phyloP scores from a whole-genome alignment of 2,113 vertebrate genomes.

The Myxocyprinus asiaticus region DNA sequence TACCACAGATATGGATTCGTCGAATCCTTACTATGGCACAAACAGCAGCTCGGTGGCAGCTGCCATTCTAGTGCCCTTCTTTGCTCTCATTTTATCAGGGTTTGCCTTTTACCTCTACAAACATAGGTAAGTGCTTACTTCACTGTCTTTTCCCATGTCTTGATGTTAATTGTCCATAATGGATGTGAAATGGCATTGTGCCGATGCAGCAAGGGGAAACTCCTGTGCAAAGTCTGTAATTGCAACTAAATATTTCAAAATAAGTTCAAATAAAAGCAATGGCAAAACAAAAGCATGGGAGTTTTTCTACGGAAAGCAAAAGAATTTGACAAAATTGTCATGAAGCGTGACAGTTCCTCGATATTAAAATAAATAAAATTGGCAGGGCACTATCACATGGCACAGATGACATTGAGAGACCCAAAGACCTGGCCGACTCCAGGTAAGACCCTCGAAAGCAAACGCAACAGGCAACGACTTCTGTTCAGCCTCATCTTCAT shows the following conservation, averaged over 20 bases:
- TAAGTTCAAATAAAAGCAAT: not conserved
- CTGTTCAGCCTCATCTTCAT: constrained; percentile 71
- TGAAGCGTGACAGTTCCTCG: constrained; percentile 54
- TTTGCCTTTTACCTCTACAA: constrained; percentile 99
- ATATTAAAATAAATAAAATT: constrained; percentile 66
- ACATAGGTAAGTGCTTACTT: constrained; percentile 84
- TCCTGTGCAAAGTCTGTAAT: constrained; percentile 52
- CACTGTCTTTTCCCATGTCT: not conserved
- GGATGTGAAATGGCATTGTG: constrained; percentile 40
- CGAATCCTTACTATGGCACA: constrained; percentile 85
- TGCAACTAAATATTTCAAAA: constrained; percentile 8
- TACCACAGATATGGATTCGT: constrained; percentile 78
- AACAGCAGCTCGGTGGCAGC: constrained; percentile 98
- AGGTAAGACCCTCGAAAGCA: constrained; percentile 76
- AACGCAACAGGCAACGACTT: constrained; percentile 67
- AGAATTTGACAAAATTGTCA: constrained; percentile 52
- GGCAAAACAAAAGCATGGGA: constrained; percentile 49
- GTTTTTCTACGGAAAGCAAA: constrained; percentile 53
- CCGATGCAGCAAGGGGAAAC: constrained; percentile 57
- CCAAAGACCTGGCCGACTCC: constrained; percentile 79
- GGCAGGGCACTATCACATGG: constrained; percentile 74
- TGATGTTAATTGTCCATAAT: not conserved
- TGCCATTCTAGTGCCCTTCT: constrained; percentile 96
- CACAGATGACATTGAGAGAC: constrained; percentile 81
- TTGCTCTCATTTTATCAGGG: constrained; percentile 96